Conservation (phyloP, 2,888 invertebrate species). For the Drosophila rellima region DNA sequence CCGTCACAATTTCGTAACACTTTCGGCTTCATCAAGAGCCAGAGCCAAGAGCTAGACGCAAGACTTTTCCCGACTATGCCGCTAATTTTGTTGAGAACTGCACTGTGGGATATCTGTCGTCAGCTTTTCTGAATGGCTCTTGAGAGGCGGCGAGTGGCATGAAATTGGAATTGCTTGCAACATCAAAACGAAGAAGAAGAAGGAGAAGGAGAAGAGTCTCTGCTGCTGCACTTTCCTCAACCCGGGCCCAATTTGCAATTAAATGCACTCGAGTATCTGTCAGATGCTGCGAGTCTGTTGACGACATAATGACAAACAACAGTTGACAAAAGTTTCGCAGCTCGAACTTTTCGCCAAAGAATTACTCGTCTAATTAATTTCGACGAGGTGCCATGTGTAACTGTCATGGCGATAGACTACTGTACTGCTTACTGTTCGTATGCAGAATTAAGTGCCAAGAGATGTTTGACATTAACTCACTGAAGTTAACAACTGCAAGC, state of each 20-base stretch:
- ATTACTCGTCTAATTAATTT: slow-evolving; percentile 62
- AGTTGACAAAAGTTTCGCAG: slow-evolving; percentile 63
- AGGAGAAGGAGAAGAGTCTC: slow-evolving; percentile 1
- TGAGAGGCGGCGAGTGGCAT: slow-evolving; percentile 56
- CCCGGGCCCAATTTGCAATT: slow-evolving; percentile 47
- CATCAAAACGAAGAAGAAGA: slow-evolving; percentile 1
- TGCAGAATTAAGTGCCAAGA: slow-evolving; percentile 5
- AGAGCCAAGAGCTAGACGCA: not conserved
- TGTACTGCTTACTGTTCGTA: not conserved
- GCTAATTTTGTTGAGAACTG: slow-evolving; percentile 32
- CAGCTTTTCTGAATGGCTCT: slow-evolving; percentile 36
- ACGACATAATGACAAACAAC: slow-evolving; percentile 63
- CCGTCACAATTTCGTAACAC: slow-evolving; percentile 60
- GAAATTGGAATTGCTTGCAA: slow-evolving; percentile 57
- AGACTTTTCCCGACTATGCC: not conserved
- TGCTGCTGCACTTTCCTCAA: slow-evolving; percentile 7
- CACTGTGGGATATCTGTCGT: slow-evolving; percentile 26
- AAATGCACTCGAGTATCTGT: slow-evolving; percentile 63
- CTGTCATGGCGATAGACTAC: slow-evolving; percentile 41
- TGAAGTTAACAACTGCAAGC: slow-evolving; percentile 1
- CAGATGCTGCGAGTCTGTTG: slow-evolving; percentile 49
- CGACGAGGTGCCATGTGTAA: slow-evolving; percentile 36
- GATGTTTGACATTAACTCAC: slow-evolving; percentile 4
- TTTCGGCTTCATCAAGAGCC: slow-evolving; percentile 50
- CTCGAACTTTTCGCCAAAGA: slow-evolving; percentile 26